phyloP scores from a whole-genome alignment of 64 coral and sea anemone species.

The Dendronephthya gigantea region DNA sequence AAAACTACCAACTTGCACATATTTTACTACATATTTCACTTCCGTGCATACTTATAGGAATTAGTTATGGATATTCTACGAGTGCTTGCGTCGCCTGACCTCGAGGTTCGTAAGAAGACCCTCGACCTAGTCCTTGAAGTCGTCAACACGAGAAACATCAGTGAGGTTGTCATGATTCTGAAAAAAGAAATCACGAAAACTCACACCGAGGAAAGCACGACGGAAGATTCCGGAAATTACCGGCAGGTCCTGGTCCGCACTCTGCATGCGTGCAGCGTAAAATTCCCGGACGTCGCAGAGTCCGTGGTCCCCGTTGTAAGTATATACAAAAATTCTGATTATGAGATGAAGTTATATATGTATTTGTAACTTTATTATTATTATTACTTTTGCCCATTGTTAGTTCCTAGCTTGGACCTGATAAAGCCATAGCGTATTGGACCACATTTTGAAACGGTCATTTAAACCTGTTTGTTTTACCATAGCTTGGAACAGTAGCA shows the following conservation, averaged over 20 bases:
- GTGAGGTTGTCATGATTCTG: slow-evolving; percentile 88
- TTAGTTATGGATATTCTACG: slow-evolving; percentile 99
- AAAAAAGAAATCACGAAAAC: slow-evolving; percentile 98
- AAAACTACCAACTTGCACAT: background rate
- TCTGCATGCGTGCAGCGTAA: slow-evolving; percentile 93
- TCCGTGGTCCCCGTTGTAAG: slow-evolving; percentile 91
- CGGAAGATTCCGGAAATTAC: slow-evolving; percentile 7
- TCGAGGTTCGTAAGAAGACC: slow-evolving; percentile 96
- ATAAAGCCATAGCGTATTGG: too few species aligned
- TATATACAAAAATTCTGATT: background rate
- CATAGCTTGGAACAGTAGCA: too few species aligned
- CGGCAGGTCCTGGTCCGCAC: slow-evolving; percentile 82
- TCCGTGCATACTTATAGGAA: slow-evolving; percentile 45
- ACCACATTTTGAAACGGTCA: too few species aligned
- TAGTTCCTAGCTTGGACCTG: too few species aligned
- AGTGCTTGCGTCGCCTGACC: slow-evolving; percentile 80
- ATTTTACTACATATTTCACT: background rate
- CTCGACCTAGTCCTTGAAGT: slow-evolving; percentile 86
- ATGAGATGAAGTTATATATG: background rate
- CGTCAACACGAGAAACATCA: slow-evolving; percentile 86
- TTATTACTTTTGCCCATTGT: too few species aligned
- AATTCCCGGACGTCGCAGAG: slow-evolving; percentile 92
- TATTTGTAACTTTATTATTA: too few species aligned
- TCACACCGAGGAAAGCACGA: slow-evolving; percentile 56
- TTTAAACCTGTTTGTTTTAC: too few species aligned